phyloP scores from a whole-genome alignment of 2,797 vertebrate species.

The Nothura maculosa region DNA sequence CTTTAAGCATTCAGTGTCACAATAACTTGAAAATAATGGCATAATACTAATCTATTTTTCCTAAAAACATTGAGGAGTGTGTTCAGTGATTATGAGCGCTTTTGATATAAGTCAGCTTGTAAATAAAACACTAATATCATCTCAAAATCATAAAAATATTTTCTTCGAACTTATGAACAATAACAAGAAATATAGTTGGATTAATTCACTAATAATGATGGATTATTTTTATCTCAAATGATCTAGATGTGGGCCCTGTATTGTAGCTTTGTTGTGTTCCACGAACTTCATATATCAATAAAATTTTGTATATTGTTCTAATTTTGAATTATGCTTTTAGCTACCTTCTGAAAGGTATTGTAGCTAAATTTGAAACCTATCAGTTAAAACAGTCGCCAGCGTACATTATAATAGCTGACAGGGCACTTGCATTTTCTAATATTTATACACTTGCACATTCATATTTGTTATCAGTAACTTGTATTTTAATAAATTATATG shows the following conservation, averaged over 20 bases:
- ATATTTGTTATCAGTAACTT: not conserved
- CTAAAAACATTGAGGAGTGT: accelerated
- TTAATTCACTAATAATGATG: not conserved
- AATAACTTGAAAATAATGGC: not conserved
- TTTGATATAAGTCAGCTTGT: not conserved
- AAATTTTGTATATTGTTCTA: not conserved
- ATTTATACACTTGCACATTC: not conserved
- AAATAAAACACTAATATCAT: not conserved
- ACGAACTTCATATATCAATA: not conserved
- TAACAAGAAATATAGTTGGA: not conserved
- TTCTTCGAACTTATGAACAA: not conserved
- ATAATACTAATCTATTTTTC: not conserved
- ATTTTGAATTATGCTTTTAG: not conserved
- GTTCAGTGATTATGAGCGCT: not conserved
- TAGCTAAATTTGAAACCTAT: not conserved
- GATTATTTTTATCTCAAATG: not conserved
- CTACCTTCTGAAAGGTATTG: not conserved
- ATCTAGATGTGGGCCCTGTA: not conserved
- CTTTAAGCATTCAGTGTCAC: not conserved
- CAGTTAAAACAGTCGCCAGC: not conserved
- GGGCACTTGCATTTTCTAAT: not conserved
- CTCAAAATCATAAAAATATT: not conserved
- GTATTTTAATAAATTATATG: not conserved
- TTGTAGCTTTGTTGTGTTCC: not conserved
- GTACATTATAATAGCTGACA: not conserved